A percentile compares a stretch with the other conserved stretches of the same genome.
Evolutionary conservation across 2,797 vertebrate species (phyloP).

Genomic region (Phalanger gymnotis): DNA sequence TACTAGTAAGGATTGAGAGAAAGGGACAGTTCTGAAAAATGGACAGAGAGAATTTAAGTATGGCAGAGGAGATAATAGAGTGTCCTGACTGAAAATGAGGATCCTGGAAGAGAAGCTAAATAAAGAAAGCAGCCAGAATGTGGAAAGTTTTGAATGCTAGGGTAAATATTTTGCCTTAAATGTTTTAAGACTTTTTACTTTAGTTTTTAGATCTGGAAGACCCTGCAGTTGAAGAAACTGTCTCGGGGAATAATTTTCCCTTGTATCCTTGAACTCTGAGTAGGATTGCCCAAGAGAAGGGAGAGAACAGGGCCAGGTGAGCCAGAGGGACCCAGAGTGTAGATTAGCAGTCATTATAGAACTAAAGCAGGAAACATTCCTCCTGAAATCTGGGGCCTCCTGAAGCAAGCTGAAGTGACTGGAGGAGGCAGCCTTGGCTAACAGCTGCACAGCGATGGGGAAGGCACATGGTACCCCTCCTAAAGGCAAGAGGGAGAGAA

Average conservation of each 20-base stretch:
- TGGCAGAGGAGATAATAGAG: neutral
- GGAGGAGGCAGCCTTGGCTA: neutral
- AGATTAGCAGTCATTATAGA: neutral
- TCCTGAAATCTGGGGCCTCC: neutral
- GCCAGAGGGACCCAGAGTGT: neutral
- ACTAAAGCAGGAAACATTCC: neutral
- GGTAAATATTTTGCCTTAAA: neutral
- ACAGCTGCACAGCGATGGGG: constrained; percentile 11
- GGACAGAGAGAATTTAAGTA: neutral
- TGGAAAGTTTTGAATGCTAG: neutral
- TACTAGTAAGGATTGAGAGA: neutral
- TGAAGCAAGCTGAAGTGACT: neutral
- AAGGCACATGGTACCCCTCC: neutral
- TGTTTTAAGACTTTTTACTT: neutral
- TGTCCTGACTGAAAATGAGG: neutral
- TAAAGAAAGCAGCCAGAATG: neutral
- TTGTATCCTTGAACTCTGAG: neutral
- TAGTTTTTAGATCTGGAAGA: neutral
- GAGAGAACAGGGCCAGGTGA: neutral
- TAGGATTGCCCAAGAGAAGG: neutral
- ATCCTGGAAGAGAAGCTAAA: neutral
- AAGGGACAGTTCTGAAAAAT: neutral
- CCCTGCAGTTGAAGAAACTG: neutral
- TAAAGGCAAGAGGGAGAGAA: neutral
- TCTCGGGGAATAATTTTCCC: neutral